Evolutionary conservation across 2,888 invertebrate genomes (phyloP).

Genomic region (Malacosoma neustria): DNA sequence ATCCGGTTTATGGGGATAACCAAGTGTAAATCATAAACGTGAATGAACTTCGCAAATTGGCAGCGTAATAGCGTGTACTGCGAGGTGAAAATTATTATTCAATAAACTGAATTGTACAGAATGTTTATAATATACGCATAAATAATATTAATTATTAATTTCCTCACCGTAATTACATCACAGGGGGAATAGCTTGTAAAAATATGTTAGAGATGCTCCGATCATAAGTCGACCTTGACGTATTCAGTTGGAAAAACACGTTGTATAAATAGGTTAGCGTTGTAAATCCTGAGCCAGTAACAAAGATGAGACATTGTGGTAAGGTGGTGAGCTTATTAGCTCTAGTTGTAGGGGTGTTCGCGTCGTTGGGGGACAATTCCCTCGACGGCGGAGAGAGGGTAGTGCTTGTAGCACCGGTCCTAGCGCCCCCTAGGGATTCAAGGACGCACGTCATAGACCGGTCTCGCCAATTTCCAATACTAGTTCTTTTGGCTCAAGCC

Average conservation of each 20-base stretch:
- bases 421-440: constrained; percentile 56
- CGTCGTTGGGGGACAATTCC: constrained; percentile 46
- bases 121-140: constrained; percentile 8
- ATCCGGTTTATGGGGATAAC: constrained; percentile 62
- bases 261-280: constrained; percentile 60
- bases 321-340: constrained; percentile 44
- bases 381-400: constrained; percentile 47
- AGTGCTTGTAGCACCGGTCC: constrained; percentile 53
- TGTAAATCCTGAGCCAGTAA: constrained; percentile 54
- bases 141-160: constrained; percentile 14
- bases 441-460: constrained; percentile 44
- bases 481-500: constrained; percentile 44
- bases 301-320: constrained; percentile 53
- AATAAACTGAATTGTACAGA: too few species aligned
- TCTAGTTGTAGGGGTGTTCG: constrained; percentile 33
- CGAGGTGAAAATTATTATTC: too few species aligned
- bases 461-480: constrained; percentile 57
- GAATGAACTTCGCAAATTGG: constrained; percentile 38
- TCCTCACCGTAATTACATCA: constrained; percentile 32
- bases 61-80: constrained; percentile 31
- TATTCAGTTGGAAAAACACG: constrained; percentile 40
- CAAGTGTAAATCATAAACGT: constrained; percentile 34
- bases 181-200: constrained; percentile 38
- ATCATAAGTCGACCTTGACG: constrained; percentile 34
- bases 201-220: constrained; percentile 20